Evolutionary conservation across 2,888 invertebrate species (phyloP).

Genomic region (Agonopterix arenella): DNA sequence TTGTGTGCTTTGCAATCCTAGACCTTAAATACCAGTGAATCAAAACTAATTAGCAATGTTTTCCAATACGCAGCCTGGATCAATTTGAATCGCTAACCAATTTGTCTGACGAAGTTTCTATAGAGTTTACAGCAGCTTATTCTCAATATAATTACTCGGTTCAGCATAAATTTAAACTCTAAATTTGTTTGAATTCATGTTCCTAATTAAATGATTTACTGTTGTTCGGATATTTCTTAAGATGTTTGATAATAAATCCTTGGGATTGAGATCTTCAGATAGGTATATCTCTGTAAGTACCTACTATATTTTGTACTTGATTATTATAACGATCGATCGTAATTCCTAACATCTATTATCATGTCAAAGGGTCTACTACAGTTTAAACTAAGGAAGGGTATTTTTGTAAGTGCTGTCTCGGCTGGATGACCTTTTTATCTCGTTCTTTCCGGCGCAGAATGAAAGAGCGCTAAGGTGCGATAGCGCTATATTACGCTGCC

Average conservation of each 20-base stretch:
- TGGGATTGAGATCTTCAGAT: not conserved
- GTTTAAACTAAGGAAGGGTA: too few species aligned
- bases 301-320: too few species aligned
- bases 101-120: not conserved
- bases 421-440: too few species aligned
- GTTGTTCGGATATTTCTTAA: not conserved
- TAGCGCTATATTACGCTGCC: too few species aligned
- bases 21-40: too few species aligned
- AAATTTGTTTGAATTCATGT: conserved; percentile 5
- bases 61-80: not conserved
- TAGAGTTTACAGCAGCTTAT: not conserved
- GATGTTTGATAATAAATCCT: not conserved
- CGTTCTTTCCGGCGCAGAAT: too few species aligned
- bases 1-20: too few species aligned
- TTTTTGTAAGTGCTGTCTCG: too few species aligned
- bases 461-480: too few species aligned
- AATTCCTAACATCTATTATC: too few species aligned
- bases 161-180: not conserved
- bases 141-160: not conserved
- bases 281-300: not conserved
- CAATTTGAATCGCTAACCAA: not conserved
- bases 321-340: too few species aligned
- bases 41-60: not conserved
- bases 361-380: too few species aligned
- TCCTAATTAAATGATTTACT: conserved; percentile 4